Evolutionary conservation across 2,888 invertebrate species (phyloP), one percentile per base, ranked within the genome.

Genomic region (Glaucopsyche alexis): DNA sequence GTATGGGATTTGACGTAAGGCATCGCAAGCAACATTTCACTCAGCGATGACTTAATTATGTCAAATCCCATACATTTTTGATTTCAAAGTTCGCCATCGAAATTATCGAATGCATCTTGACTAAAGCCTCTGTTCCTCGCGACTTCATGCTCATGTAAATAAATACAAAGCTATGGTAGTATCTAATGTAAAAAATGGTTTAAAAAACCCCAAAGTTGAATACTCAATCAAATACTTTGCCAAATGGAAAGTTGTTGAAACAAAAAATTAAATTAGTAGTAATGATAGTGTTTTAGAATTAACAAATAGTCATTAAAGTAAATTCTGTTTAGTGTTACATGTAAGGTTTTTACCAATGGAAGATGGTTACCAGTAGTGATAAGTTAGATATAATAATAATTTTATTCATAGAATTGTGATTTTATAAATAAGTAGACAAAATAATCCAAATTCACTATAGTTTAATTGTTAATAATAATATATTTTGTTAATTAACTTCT

Each of bases 301-400:
- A 66, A 16, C 42, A 13, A 66, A 42, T 42, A 66, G 66, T 66
- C 66, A 66, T 66, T 66, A 42, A n/a, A 66, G n/a, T 66, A n/a
- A 66, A 42, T 66, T 66, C 29, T 65, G 40, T 42, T 42, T n/a
- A 60, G 13, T 60, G 19, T 60, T 60, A 60, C 19, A 7, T 29
- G 0, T 60, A 60, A 38, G 7, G 7, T 60, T 29, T 29, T 29
- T 60, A 29, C 29, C 60, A 19, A 60, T 14, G 29, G 9, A 66
- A 66, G 42, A 67, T 9, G 19, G 69, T 69, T 69, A 69, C 69
- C 69, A 69, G 29, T 69, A 69, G 47, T 49, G 8, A 49, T 38
- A 69, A 49, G 67, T 9, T 67, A 42, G 66, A 11, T 6, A 19
- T 16, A 13, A 13, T 14, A 19, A 2, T 29, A 47, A 38, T 69